These are phyloP conservation scores for Drosophila tristis DNA, from an alignment of 1,140 invertebrate genomes.

Conservation along the genomic window DNA sequence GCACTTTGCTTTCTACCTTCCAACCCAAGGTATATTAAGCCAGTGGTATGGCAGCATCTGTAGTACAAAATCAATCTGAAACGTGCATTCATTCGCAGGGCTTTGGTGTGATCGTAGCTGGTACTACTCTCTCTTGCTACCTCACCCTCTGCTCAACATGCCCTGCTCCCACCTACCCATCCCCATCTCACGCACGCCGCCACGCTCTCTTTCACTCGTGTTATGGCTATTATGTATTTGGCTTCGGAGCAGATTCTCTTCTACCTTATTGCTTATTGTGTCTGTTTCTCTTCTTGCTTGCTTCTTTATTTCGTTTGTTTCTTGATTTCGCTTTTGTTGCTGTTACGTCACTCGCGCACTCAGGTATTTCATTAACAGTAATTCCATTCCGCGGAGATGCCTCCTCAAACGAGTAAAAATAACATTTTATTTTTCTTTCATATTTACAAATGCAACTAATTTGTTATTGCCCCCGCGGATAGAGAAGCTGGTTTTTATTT, in stretches of 20 bases:
- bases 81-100: too few relatives aligned
- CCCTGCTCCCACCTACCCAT: neutral
- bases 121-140: neutral
- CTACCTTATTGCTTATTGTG: slow-evolving; percentile 41
- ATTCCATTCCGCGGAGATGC: slow-evolving; percentile 26
- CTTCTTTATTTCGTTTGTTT: slow-evolving; percentile 13
- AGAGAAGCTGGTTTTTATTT: slow-evolving; percentile 24
- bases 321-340: slow-evolving; percentile 9
- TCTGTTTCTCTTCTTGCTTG: slow-evolving; percentile 20
- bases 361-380: slow-evolving; percentile 45
- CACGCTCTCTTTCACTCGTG: slow-evolving; percentile 1
- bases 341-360: slow-evolving; percentile 30
- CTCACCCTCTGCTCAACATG: too few relatives aligned
- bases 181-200: neutral
- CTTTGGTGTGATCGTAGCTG: too few relatives aligned
- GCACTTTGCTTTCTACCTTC: neutral
- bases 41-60: too few relatives aligned
- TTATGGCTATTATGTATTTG: slow-evolving; percentile 51
- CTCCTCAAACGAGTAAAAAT: slow-evolving; percentile 9
- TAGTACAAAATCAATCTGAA: too few relatives aligned
- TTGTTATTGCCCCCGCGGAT: slow-evolving; percentile 20
- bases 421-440: slow-evolving; percentile 25
- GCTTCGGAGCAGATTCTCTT: slow-evolving; percentile 22
- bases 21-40: too few relatives aligned
- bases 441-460: slow-evolving; percentile 55